phyloP scores from a whole-genome alignment of 2,888 invertebrate species.

The Nephrotoma guestfalica region DNA sequence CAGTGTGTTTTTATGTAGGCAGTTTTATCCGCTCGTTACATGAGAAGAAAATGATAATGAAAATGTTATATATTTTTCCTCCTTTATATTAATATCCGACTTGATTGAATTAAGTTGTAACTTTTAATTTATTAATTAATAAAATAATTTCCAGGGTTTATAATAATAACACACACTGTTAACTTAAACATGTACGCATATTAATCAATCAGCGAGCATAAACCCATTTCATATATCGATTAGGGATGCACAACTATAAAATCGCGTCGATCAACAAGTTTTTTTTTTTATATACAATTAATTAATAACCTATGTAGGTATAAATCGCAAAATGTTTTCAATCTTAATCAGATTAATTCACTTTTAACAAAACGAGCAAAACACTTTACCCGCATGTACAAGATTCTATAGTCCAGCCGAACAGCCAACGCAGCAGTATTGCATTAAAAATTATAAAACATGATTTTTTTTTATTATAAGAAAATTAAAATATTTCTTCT shows the following conservation, averaged over 20 bases:
- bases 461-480: neutral
- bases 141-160: neutral
- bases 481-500: neutral
- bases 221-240: neutral
- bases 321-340: neutral
- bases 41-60: neutral
- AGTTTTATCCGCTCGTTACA: neutral
- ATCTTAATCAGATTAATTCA: neutral
- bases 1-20: neutral
- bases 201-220: neutral
- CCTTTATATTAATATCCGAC: neutral
- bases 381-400: neutral
- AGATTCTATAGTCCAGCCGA: neutral
- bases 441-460: neutral
- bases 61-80: neutral
- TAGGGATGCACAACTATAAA: neutral
- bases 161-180: neutral
- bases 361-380: neutral
- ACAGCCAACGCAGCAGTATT: neutral
- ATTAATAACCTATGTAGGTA: neutral
- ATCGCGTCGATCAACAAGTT: neutral
- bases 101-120: neutral
- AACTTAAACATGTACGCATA: neutral
- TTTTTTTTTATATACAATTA: too few relatives aligned
- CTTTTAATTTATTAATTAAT: neutral